Conservation (phyloP, 1,140 invertebrate genomes). For the Carposina sasakii region DNA sequence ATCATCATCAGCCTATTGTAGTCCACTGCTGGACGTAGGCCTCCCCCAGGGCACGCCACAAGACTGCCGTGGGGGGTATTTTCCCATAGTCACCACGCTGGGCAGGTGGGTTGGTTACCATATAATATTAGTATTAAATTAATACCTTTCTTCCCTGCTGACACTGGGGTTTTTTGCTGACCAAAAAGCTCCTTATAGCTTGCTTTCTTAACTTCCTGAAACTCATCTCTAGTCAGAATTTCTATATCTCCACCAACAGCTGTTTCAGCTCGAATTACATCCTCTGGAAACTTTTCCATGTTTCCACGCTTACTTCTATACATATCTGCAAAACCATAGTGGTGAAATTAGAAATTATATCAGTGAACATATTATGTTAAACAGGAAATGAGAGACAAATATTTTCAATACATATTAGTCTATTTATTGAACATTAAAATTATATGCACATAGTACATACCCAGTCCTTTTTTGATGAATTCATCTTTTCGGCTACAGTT, state of each 20-base stretch:
- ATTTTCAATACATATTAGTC: no score
- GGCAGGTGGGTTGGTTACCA: no score
- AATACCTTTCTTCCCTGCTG: slow-evolving; percentile 45
- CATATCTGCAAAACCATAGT: slow-evolving; percentile 41
- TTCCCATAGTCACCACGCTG: no score
- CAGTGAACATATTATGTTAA: no score
- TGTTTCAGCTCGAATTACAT: slow-evolving; percentile 80
- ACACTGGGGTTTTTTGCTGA: slow-evolving; percentile 49
- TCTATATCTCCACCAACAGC: slow-evolving; percentile 78
- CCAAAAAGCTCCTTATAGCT: slow-evolving; percentile 74
- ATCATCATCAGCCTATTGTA: no score
- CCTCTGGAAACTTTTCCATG: slow-evolving; percentile 84
- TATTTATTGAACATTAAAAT: no score
- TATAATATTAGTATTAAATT: no score
- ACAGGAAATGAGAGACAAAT: no score
- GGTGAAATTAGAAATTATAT: slow-evolving; percentile 7
- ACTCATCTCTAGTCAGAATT: slow-evolving; percentile 76
- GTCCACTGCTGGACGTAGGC: no score
- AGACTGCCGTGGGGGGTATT: no score
- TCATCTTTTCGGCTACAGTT: slow-evolving; percentile 84
- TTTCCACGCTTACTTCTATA: slow-evolving; percentile 75
- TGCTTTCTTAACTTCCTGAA: slow-evolving; percentile 75
- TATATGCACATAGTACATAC: no score
- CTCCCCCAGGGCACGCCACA: no score
- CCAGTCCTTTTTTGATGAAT: slow-evolving; percentile 85